Evolutionary conservation across 2,797 vertebrate genomes (phyloP), one percentile per base, ranked within the genome.

Genomic region (Chaetodon trifasciatus): DNA sequence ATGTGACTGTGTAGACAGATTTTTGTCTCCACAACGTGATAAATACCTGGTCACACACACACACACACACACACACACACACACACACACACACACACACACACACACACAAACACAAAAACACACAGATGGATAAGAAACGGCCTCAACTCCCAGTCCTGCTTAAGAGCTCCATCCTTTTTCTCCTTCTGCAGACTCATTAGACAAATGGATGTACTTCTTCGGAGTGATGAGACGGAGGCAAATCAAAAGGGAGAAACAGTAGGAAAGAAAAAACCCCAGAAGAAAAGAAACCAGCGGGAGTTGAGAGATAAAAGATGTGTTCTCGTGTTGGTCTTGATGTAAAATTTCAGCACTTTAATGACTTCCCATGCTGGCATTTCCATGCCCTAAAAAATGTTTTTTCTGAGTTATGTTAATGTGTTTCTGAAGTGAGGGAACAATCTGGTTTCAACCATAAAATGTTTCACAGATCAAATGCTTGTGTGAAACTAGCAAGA

Each of bases 161-260:
- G 55, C 76, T 75, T 46, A 39, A 76, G 40, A 63, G 66, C 71
- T 71, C 75, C 75, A 52, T 35, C 56, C 9, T 32, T 49, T 77
- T 40, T 58, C 62, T 72, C 15, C 10, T 47, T 58, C 65, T 44
- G 61, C 2, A 0, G 46, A 76, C 74, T 86, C 88, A 90, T 88
- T 85, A 90, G 44, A 85, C 61, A 75, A 86, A 88, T 84, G 40
- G 46, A 70, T 71, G 76, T 11, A 37, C 52, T 69, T 85, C 56
- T 49, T 47, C 12, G 5, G 69, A 78, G 60, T 10, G 65, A 81
- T 63, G 68, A 78, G 42, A 83, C 44, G 21, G 53, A 74, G 57
- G 69, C 28, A 65, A 84, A 85, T 76, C 71, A 86, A 83, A 82
- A 42, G 53, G 28, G 15, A 6, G n/a, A 39, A 68, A 57, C 16